Conservation (phyloP, 2,113 vertebrate genomes). For the Otus sunia region DNA sequence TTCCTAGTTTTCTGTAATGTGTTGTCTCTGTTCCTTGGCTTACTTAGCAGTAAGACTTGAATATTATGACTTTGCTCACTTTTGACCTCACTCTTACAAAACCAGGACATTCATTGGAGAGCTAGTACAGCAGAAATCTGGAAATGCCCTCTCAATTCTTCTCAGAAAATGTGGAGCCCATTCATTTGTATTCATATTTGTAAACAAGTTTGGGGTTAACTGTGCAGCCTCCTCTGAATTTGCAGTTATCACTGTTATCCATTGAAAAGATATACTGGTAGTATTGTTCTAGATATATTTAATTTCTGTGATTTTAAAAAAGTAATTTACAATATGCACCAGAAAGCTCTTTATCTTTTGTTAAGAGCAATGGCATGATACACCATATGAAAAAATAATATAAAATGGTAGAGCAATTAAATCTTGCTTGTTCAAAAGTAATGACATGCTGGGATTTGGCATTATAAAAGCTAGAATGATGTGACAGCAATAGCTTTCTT, state of each 20-base stretch:
- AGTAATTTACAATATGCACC: not conserved
- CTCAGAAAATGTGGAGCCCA: not conserved
- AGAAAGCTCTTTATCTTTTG: not conserved
- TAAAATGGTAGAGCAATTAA: not conserved
- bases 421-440: not conserved
- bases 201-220: not conserved
- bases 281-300: not conserved
- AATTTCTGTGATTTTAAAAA: not conserved
- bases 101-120: not conserved
- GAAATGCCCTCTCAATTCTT: not conserved
- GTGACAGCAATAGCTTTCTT: not conserved
- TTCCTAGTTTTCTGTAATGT: not conserved
- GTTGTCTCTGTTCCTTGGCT: not conserved
- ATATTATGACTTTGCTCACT: not conserved
- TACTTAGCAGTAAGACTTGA: not conserved
- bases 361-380: not conserved
- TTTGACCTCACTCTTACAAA: not conserved
- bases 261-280: not conserved
- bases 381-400: not conserved
- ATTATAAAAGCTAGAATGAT: constrained; percentile 39
- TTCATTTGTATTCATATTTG: not conserved
- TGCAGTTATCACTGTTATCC: not conserved
- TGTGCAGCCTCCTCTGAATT: not conserved
- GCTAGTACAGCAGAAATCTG: not conserved
- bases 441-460: not conserved